Percentiles rank a stretch among this genome's conserved stretches.
phyloP scores from a whole-genome alignment of 2,888 invertebrate genomes.

The Lordiphosa fenestrarum region DNA sequence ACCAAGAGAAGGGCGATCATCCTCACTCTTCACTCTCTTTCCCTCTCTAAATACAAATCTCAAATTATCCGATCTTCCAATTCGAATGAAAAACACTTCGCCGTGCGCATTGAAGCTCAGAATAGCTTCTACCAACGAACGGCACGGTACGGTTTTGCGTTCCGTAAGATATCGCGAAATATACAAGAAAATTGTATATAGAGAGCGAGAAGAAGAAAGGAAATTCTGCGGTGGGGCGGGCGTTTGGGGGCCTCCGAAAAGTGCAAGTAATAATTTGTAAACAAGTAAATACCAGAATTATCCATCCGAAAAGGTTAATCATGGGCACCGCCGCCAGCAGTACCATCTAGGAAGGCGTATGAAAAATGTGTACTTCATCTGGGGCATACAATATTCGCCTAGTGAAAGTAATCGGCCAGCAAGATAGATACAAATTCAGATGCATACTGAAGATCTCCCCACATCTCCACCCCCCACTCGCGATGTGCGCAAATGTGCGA shows the following conservation, averaged over 20 bases:
- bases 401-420: constrained; percentile 66
- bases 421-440: constrained; percentile 37
- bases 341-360: no score
- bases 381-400: constrained; percentile 51
- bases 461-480: constrained; percentile 8
- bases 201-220: constrained; percentile 21
- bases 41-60: constrained; percentile 44
- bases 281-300: constrained; percentile 15
- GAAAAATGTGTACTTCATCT: constrained; percentile 61
- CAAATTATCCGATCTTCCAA: constrained; percentile 43
- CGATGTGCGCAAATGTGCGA: constrained; percentile 17
- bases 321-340: no score
- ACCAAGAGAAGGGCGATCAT: constrained; percentile 15
- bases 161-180: constrained; percentile 53
- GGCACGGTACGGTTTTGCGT: constrained; percentile 48
- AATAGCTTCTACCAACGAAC: constrained; percentile 65
- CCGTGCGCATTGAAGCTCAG: constrained; percentile 51
- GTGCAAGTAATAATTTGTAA: constrained; percentile 64
- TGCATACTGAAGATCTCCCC: constrained; percentile 10
- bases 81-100: constrained; percentile 40
- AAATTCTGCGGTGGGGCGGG: constrained; percentile 28
- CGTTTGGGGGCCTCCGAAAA: constrained; percentile 54
- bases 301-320: no score
- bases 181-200: constrained; percentile 19
- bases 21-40: not conserved